A percentile compares a stretch with the other conserved stretches of the same genome.
Conservation (phyloP, 2,113 vertebrate species). For the Symphodus melops region DNA sequence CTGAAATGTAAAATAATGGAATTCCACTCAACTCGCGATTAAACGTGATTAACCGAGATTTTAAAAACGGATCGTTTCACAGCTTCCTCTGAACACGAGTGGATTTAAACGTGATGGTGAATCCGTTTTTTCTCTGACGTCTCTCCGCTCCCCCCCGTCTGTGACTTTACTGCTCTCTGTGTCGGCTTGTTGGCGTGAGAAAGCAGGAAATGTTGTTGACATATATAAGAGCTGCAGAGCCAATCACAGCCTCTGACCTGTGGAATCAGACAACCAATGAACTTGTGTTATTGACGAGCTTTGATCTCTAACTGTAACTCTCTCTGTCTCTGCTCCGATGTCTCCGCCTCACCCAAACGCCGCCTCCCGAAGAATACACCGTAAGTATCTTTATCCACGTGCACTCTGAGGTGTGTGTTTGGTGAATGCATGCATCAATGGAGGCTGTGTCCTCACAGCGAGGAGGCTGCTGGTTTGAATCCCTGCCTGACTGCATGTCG, state of each 20-base stretch:
- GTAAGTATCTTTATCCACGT: slow-evolving; percentile 84
- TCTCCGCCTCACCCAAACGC: slow-evolving; percentile 59
- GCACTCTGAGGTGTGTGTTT: no score
- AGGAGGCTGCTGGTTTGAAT: background rate
- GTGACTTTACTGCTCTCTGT: background rate
- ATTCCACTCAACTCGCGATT: no score
- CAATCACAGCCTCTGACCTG: no score
- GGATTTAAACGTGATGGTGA: background rate
- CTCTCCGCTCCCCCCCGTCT: no score
- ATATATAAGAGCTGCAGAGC: background rate
- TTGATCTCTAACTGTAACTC: slow-evolving; percentile 27
- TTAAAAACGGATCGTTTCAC: no score
- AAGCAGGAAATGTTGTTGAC: slow-evolving; percentile 1
- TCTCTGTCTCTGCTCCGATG: slow-evolving; percentile 57
- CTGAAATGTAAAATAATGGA: no score
- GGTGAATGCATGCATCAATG: background rate
- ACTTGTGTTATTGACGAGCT: background rate
- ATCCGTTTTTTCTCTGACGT: background rate
- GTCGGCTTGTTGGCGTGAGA: background rate
- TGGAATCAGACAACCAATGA: background rate
- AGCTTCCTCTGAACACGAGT: no score
- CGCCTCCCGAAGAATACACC: slow-evolving; percentile 88
- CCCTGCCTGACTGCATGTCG: no score
- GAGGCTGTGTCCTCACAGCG: no score
- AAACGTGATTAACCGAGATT: no score